Conservation (phyloP, 2,113 vertebrate species). For the Ibidorhyncha struthersii region DNA sequence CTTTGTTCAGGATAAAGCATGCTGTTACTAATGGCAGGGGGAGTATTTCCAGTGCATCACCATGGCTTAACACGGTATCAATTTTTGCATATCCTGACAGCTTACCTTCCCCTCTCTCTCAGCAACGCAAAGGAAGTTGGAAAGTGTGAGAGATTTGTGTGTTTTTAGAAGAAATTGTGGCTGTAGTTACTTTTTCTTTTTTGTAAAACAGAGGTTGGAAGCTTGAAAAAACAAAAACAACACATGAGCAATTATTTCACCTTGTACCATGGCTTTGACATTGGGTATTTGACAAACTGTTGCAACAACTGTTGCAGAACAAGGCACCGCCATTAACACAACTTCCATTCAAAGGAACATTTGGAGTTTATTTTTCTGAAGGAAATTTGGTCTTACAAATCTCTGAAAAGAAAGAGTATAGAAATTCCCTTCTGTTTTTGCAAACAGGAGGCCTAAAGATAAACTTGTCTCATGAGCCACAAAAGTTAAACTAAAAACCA, state of each 20-base stretch:
- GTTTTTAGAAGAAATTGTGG: neutral
- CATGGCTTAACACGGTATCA: neutral
- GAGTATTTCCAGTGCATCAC: neutral
- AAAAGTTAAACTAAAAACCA: neutral
- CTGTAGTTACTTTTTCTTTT: neutral
- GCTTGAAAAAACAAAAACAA: neutral
- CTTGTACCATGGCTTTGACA: neutral
- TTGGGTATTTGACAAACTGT: neutral
- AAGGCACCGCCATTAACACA: neutral
- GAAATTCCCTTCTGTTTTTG: slow-evolving; percentile 7
- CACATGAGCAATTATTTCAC: neutral
- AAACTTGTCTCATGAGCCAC: neutral
- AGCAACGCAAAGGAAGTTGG: neutral
- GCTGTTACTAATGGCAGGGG: neutral
- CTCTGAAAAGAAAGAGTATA: neutral
- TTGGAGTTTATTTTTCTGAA: neutral
- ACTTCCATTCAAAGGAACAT: neutral
- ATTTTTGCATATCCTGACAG: neutral
- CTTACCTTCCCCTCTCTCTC: neutral
- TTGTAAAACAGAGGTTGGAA: neutral
- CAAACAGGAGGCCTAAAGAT: neutral
- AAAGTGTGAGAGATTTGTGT: neutral
- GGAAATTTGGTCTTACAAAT: neutral
- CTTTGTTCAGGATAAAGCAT: neutral
- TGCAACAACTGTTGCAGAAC: neutral